Percentiles rank a stretch among this genome's conserved stretches.
Evolutionary conservation across 2,797 vertebrate species (phyloP).

Genomic region (Lindbergichthys nudifrons): DNA sequence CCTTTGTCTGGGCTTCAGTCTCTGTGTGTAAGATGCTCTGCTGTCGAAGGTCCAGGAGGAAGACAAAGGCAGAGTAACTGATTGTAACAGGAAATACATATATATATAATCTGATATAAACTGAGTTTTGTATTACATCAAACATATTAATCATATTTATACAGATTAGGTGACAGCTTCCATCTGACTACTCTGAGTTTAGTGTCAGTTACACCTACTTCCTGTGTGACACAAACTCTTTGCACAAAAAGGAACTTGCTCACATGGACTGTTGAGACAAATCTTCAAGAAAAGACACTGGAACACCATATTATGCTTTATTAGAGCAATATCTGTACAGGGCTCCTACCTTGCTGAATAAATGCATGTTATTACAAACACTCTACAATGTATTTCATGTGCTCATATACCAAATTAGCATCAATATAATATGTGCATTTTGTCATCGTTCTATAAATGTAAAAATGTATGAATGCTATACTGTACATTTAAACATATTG

Average conservation of each 20-base stretch:
- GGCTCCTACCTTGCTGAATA: neutral
- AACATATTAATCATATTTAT: neutral
- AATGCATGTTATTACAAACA: neutral
- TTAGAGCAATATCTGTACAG: neutral
- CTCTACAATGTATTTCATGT: neutral
- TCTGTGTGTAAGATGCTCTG: constrained; percentile 58
- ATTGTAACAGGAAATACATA: neutral
- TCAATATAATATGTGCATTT: neutral
- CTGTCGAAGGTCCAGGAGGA: constrained; percentile 56
- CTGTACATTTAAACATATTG: neutral
- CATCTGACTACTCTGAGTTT: neutral
- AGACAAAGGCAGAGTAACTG: constrained; percentile 68
- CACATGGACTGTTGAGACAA: neutral
- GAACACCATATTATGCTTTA: neutral
- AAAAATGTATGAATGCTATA: neutral
- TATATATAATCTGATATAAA: too few relatives aligned
- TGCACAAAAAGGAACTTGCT: neutral
- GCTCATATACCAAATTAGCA: neutral
- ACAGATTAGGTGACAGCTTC: too few relatives aligned
- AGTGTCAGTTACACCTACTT: neutral
- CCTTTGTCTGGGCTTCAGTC: constrained; percentile 47
- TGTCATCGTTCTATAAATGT: neutral
- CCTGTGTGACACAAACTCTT: neutral
- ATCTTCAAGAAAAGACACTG: neutral
- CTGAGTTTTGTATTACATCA: neutral